Conservation (phyloP, 1,140 invertebrate species). For the Myzus persicae region DNA sequence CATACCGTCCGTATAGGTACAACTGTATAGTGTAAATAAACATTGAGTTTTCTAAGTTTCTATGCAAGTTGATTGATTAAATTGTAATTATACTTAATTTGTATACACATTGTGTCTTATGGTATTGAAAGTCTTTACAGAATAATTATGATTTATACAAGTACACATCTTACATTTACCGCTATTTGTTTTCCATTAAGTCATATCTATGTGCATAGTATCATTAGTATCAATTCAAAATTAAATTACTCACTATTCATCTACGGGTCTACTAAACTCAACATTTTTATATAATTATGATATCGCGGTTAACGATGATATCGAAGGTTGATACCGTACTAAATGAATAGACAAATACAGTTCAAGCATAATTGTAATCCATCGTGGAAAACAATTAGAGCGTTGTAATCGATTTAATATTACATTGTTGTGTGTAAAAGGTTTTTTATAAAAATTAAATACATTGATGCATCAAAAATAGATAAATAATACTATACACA, state of each 20-base stretch:
- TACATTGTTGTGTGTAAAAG: not conserved
- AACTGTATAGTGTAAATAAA: not conserved
- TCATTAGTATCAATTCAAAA: not conserved
- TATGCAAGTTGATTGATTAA: not conserved
- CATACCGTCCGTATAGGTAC: too few relatives aligned
- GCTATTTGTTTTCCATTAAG: not conserved
- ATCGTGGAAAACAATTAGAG: too few relatives aligned
- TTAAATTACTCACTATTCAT: not conserved
- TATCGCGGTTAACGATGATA: not conserved
- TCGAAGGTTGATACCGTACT: not conserved
- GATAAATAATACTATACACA: not conserved
- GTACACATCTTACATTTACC: not conserved
- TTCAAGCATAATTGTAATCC: too few relatives aligned
- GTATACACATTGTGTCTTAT: not conserved
- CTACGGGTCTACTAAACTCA: not conserved
- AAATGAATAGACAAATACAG: too few relatives aligned
- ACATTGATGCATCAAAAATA: not conserved
- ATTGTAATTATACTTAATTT: not conserved
- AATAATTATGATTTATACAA: slow-evolving; percentile 1
- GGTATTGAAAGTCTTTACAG: not conserved
- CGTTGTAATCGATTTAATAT: not conserved
- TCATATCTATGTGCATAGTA: not conserved
- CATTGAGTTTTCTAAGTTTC: not conserved
- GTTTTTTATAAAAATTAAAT: not conserved
- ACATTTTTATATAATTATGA: not conserved